Evolutionary conservation across 1,140 invertebrate genomes (phyloP), one percentile per base, ranked within the genome.

Genomic region (Anastrepha obliqua): DNA sequence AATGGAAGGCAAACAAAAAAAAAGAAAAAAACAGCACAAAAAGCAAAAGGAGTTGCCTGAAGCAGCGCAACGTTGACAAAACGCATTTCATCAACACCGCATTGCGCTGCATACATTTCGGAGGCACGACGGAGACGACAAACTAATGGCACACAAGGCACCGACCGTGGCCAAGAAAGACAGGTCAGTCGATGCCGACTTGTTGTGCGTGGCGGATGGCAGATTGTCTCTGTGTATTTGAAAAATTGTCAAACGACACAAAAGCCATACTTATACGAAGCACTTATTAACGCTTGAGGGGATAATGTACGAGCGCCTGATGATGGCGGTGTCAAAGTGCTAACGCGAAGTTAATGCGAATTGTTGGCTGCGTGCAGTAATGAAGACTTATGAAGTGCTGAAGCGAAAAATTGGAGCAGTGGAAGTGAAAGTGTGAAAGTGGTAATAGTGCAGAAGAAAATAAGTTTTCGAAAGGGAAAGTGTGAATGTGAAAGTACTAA

Each of bases 181-280:
- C 47, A 29, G 51, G 74, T 81, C 74, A 81, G 74, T 81, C 74
- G 74, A 81, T 81, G 74, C 74, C 74, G 74, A 81, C 74, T 81
- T 81, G 74, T 81, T 81, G 74, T 81, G n/a, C 74, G 74, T 81
- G 47, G n/a, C 47, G 74, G 74, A 81, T 81, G 74, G 47, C 47
- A 20, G 39, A 20, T 3, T 81, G 74, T n/a, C 47, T 15, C 67
- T 81, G 44, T 11, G 20, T n/a, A 55, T 55, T 55, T 13, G 44
- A 17, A 55, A 11, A 11, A 29, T 55, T 17, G 60, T 55, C 74
- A 81, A 81, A 15, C n/a, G 74, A 55, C 15, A 42, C 44, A 55
- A 55, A 81, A 51, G n/a, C 55, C 47, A 81, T 81, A 81, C 47
- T 55, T 81, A 55, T 39, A 39, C 64, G n/a, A 29, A 55, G 47